A percentile compares a stretch with the other conserved stretches of the same genome.
Conservation (phyloP, 2,888 invertebrate genomes). For the Limnephilus rhombicus region DNA sequence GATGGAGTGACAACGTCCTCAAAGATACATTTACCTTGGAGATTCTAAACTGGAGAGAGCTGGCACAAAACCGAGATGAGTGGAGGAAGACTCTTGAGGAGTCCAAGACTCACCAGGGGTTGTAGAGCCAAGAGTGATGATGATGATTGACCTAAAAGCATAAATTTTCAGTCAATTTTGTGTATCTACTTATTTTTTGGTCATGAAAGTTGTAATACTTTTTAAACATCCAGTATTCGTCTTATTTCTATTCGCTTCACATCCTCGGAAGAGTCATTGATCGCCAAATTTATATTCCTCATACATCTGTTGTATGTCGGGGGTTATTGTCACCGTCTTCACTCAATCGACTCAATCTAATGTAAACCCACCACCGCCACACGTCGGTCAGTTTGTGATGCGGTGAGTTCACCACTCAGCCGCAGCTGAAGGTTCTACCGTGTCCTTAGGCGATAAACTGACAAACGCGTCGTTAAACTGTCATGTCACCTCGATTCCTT, state of each 20-base stretch:
- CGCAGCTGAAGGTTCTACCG: neutral
- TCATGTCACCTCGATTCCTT: neutral
- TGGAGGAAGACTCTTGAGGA: no score
- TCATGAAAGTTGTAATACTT: neutral
- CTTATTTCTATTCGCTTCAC: neutral
- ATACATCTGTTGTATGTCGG: neutral
- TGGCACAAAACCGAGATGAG: no score
- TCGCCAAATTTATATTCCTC: constrained; percentile 36
- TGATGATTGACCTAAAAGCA: no score
- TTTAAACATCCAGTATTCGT: neutral
- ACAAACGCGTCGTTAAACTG: neutral
- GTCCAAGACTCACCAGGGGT: no score
- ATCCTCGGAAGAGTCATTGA: constrained; percentile 23
- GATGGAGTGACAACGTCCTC: no score
- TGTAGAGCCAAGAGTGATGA: no score
- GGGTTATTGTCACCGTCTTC: constrained; percentile 16
- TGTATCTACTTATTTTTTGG: no score
- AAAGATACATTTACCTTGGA: no score
- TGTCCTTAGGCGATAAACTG: neutral
- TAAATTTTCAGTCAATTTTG: no score
- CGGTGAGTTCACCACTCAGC: neutral
- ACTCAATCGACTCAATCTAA: no score
- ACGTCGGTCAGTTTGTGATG: neutral
- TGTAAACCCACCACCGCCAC: no score
- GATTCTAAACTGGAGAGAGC: no score